These are phyloP conservation scores for Okamejei kenojei DNA, from an alignment of 2,797 vertebrate species.

Conservation along the genomic window DNA sequence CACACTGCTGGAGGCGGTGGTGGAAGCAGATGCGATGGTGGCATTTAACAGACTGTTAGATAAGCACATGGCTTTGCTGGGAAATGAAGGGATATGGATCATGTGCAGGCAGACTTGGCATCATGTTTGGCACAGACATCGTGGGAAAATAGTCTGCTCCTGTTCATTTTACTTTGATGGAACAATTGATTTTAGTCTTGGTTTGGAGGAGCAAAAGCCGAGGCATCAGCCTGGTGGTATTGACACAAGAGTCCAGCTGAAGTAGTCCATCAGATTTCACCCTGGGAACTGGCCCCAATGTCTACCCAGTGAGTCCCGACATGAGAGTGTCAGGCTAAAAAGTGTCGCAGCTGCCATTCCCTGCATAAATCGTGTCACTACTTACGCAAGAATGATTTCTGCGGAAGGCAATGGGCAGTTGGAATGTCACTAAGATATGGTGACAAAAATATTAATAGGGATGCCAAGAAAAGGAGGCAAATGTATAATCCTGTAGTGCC, in stretches of 20 bases:
- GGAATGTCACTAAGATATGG: background rate
- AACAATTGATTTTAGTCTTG: background rate
- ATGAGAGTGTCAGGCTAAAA: background rate
- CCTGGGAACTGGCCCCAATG: background rate
- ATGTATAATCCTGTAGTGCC: background rate
- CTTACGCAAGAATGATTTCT: background rate
- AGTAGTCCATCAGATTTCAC: background rate
- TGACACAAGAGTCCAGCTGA: background rate
- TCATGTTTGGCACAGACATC: no score
- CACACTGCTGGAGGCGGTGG: no score
- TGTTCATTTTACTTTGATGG: no score
- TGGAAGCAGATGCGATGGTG: no score
- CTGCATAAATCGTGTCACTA: background rate
- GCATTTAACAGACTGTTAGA: no score
- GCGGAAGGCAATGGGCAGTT: background rate
- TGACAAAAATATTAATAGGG: no score
- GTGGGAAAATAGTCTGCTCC: no score
- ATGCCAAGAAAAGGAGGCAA: background rate
- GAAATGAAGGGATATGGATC: no score
- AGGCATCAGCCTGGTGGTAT: background rate
- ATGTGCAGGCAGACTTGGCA: no score
- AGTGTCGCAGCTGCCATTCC: background rate
- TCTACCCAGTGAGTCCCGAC: background rate
- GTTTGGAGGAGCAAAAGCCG: background rate
- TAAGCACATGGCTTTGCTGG: no score